Evolutionary conservation across 92 coral and sea anemone species (phyloP).

Genomic region (Zoanthus sociatus): DNA sequence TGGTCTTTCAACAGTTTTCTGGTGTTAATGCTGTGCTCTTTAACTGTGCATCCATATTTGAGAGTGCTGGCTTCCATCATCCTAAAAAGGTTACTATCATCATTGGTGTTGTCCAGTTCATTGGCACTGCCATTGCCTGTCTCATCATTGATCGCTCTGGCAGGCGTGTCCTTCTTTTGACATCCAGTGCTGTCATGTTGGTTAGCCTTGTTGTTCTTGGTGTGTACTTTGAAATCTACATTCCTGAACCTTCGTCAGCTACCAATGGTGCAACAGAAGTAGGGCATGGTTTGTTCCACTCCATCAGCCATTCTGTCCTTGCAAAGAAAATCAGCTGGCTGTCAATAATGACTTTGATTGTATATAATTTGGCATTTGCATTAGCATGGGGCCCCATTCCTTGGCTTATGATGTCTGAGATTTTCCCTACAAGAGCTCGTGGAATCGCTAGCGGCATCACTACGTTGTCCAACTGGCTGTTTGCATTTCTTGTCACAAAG

Average conservation of each 20-base stretch:
- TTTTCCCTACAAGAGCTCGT: conserved; percentile 86
- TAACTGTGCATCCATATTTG: conserved; percentile 76
- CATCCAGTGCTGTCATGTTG: conserved; percentile 71
- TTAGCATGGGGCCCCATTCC: conserved; percentile 96
- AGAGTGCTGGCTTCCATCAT: conserved; percentile 73
- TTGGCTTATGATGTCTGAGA: conserved; percentile 90
- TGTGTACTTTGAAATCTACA: conserved; percentile 62
- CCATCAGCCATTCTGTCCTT: neutral
- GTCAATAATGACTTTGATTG: conserved; percentile 63
- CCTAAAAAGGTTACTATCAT: conserved; percentile 73
- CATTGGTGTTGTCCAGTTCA: conserved; percentile 70
- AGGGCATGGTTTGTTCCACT: conserved; percentile 7
- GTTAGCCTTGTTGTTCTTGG: conserved; percentile 75
- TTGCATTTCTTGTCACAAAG: conserved; percentile 78
- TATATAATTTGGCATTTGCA: conserved; percentile 67
- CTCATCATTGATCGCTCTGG: conserved; percentile 83
- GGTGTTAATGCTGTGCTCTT: conserved; percentile 83
- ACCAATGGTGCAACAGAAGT: neutral
- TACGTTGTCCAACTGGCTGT: conserved; percentile 71
- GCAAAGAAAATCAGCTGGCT: conserved; percentile 55
- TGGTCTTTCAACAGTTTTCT: conserved; percentile 89
- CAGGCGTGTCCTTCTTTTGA: conserved; percentile 75
- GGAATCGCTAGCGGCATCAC: conserved; percentile 85
- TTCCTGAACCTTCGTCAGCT: neutral
- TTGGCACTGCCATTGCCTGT: conserved; percentile 62